These are phyloP conservation scores for Halesus radiatus DNA, from an alignment of 1,140 invertebrate species.

Conservation along the genomic window DNA sequence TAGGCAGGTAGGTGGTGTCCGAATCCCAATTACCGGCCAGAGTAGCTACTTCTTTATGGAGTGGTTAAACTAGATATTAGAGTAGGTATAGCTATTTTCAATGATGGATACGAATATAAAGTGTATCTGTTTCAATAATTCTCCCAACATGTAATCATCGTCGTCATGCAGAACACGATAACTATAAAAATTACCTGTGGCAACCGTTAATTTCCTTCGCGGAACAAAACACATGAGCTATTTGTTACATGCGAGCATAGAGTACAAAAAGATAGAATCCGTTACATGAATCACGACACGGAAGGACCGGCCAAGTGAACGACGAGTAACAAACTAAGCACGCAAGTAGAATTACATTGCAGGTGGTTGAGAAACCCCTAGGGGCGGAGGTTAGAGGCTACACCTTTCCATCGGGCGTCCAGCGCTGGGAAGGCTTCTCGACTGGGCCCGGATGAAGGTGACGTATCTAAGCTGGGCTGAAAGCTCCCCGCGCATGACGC, in stretches of 20 bases:
- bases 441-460: background rate
- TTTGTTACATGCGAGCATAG: slow-evolving; percentile 24
- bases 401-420: background rate
- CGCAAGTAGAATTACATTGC: background rate
- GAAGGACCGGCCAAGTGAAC: background rate
- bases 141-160: slow-evolving; percentile 16
- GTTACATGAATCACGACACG: slow-evolving; percentile 24
- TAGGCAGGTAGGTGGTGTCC: too few relatives aligned
- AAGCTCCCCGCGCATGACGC: slow-evolving; percentile 25
- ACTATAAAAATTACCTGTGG: slow-evolving; percentile 37
- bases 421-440: background rate
- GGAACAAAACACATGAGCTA: slow-evolving; percentile 27
- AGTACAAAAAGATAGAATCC: slow-evolving; percentile 1
- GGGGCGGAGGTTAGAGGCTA: too few relatives aligned
- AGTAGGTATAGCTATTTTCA: slow-evolving; percentile 5
- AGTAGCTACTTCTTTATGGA: too few relatives aligned
- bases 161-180: slow-evolving; percentile 30
- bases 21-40: too few relatives aligned
- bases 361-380: too few relatives aligned
- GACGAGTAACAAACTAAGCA: background rate
- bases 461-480: slow-evolving; percentile 1
- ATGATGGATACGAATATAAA: slow-evolving; percentile 1
- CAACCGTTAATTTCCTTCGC: slow-evolving; percentile 36
- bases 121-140: slow-evolving; percentile 29
- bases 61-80: too few relatives aligned